phyloP scores from a whole-genome alignment of 2,797 vertebrate species.

The Poecilia wingei region DNA sequence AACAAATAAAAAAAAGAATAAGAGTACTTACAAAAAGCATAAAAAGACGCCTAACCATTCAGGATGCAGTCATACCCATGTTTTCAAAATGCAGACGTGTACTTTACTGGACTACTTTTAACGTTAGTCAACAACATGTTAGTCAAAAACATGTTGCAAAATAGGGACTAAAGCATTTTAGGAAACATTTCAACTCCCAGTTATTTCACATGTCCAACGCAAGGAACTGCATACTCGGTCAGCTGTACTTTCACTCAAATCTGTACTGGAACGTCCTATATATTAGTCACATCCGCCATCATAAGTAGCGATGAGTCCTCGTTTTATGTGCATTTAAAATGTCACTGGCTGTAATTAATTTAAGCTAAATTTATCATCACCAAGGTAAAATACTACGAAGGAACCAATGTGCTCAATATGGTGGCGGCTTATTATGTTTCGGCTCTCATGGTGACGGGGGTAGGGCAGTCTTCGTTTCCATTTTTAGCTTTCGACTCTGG shows the following conservation, averaged over 20 bases:
- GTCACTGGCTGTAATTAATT: not conserved
- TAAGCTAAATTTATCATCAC: not conserved
- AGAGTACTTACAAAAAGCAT: not conserved
- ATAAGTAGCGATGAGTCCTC: not conserved
- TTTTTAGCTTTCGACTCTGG: conserved; percentile 32
- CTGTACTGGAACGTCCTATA: not conserved
- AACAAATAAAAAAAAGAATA: too few species aligned
- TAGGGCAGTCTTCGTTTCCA: conserved; percentile 25
- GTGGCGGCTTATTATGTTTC: conserved; percentile 11
- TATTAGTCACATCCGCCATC: not conserved
- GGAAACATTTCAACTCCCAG: not conserved
- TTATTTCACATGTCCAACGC: not conserved
- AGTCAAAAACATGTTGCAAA: not conserved
- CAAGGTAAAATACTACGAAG: too few species aligned
- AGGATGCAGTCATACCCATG: too few species aligned
- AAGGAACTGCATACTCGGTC: not conserved
- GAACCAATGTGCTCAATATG: not conserved
- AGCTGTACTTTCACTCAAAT: not conserved
- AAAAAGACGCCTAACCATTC: not conserved
- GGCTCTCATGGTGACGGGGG: not conserved
- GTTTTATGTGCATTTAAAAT: not conserved
- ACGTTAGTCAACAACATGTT: too few species aligned
- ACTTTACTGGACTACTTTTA: too few species aligned
- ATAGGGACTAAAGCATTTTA: not conserved
- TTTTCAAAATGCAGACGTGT: too few species aligned